Evolutionary conservation across 2,888 invertebrate genomes (phyloP), one percentile per base, ranked within the genome.

Genomic region (Rotaria magnacalcarata): DNA sequence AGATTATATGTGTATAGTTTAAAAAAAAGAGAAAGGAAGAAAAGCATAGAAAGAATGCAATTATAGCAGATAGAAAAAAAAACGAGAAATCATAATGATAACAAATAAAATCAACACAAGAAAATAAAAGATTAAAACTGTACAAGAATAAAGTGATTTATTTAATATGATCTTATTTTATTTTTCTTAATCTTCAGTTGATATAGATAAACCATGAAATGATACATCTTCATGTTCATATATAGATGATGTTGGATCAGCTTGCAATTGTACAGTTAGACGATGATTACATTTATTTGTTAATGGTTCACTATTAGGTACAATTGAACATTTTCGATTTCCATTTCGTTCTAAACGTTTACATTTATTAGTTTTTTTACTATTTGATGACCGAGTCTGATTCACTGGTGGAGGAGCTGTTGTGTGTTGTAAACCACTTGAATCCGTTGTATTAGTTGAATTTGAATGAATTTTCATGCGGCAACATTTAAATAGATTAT

Each of bases 151-250:
- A 0, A 6, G 14, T 19, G 5, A 67, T 34, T 67, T 24, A 7
- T 34, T 34, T 34, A 34, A 34, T 34, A 34, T 34, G 34, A 56
- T 56, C 0, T 7, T 6, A 56, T 24, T 8, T 41, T 14, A 16
- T 34, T 41, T 27, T 67, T 34, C 41, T 80, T 47, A n/a, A 80
- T 80, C 80, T 80, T 80, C 80, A 11, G 80, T 80, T 47, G 80
- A 80, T n/a, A 47, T n/a, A 80, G 80, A 80, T 47, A 80, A 80
- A 47, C 47, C 80, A 47, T 47, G 43, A 47, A 80, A 80, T 47
- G 80, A 80, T n/a, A 80, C 19, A 67, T 67, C 67, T 47, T 80
- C 80, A 47, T n/a, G 43, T 80, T 80, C 80, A 47, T 47, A 80
- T 7, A 80, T 24, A 5, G 80, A 80, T 47, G 80, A 80, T 11